Evolutionary conservation across 2,888 invertebrate species (phyloP).

Genomic region (Drosophila neutralis): DNA sequence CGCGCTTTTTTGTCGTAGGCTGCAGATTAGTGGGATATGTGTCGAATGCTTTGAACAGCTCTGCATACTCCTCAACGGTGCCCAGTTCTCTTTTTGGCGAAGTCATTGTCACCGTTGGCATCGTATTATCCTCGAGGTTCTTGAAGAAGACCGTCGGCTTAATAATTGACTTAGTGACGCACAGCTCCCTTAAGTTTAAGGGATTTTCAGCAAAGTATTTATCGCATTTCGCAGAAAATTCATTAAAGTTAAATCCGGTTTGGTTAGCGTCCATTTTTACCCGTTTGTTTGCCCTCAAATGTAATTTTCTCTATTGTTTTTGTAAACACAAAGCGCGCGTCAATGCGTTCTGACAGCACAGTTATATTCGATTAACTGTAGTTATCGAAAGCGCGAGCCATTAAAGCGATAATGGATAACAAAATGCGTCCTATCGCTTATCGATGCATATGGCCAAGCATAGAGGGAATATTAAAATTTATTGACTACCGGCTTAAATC

Average conservation of each 20-base stretch:
- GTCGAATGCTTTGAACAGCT: constrained; percentile 77
- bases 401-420: no score
- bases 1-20: constrained; percentile 65
- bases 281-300: constrained; percentile 13
- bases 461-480: constrained; percentile 20
- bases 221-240: constrained; percentile 49
- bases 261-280: constrained; percentile 29
- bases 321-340: constrained; percentile 18
- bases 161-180: constrained; percentile 69
- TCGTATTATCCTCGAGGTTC: constrained; percentile 61
- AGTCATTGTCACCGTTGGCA: constrained; percentile 46
- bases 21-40: constrained; percentile 79
- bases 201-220: constrained; percentile 52
- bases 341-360: background rate
- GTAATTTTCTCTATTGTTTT: background rate
- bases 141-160: constrained; percentile 66
- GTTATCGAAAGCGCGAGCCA: constrained; percentile 6
- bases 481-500: constrained; percentile 9
- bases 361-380: constrained; percentile 4
- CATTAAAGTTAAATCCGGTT: constrained; percentile 36
- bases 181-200: constrained; percentile 61
- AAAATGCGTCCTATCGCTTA: background rate
- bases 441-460: background rate
- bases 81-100: constrained; percentile 56
- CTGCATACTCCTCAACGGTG: constrained; percentile 67